Evolutionary conservation across 2,888 invertebrate species (phyloP).

Genomic region (Aporophyla lueneburgensis): DNA sequence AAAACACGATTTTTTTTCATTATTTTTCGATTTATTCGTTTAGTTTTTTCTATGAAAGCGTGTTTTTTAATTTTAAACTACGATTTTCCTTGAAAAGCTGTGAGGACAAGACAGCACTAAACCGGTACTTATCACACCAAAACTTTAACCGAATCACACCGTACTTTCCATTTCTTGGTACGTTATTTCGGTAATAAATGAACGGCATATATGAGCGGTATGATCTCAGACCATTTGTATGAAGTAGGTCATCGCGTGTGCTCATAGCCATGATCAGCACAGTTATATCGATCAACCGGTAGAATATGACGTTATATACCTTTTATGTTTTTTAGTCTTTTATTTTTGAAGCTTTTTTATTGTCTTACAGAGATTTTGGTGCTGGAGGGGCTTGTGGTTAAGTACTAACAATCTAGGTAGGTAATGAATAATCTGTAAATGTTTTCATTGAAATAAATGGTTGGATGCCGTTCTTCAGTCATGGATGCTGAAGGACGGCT

Average conservation of each 20-base stretch:
- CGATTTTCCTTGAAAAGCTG: background rate
- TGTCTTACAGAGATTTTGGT: background rate
- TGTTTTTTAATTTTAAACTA: too few relatives aligned
- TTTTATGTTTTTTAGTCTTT: conserved; percentile 17
- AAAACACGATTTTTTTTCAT: too few relatives aligned
- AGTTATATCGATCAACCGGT: conserved; percentile 63
- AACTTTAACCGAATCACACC: conserved; percentile 36
- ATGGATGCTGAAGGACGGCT: too few relatives aligned
- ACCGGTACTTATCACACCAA: conserved; percentile 1
- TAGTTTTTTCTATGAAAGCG: too few relatives aligned
- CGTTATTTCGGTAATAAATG: conserved; percentile 70
- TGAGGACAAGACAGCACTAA: background rate
- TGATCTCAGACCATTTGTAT: conserved; percentile 50
- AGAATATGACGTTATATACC: conserved; percentile 53
- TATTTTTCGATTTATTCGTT: too few relatives aligned
- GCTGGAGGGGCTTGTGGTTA: too few relatives aligned
- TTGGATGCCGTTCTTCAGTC: too few relatives aligned
- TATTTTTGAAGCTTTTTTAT: background rate
- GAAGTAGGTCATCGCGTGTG: conserved; percentile 61
- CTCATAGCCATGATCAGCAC: conserved; percentile 50
- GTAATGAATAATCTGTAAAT: too few relatives aligned
- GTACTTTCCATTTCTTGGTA: conserved; percentile 56
- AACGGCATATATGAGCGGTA: conserved; percentile 63
- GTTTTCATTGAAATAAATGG: too few relatives aligned
- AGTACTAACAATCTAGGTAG: too few relatives aligned